Conservation (phyloP, 2,888 invertebrate genomes). For the Tinea semifulvella region DNA sequence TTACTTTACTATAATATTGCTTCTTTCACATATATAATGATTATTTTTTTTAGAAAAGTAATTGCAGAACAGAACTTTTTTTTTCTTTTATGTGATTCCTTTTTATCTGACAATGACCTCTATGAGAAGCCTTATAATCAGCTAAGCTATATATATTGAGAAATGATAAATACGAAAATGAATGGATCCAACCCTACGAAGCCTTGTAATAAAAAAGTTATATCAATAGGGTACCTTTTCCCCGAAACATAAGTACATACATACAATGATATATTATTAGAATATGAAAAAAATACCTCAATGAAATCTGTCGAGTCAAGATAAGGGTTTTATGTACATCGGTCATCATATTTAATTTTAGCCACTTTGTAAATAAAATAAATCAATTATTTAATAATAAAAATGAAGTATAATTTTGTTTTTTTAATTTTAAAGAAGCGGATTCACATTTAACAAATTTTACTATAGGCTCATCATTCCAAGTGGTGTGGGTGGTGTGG, state of each 20-base stretch:
- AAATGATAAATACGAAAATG: slow-evolving; percentile 7
- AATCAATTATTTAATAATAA: too few relatives aligned
- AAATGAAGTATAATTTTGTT: too few relatives aligned
- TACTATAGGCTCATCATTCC: too few relatives aligned
- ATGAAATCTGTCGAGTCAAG: slow-evolving; percentile 18
- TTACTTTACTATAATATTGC: too few relatives aligned
- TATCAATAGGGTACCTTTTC: background rate
- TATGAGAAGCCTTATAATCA: background rate
- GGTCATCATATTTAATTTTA: slow-evolving; percentile 7
- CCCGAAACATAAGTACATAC: too few relatives aligned
- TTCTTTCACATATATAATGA: too few relatives aligned
- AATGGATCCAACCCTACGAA: slow-evolving; percentile 5
- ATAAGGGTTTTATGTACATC: background rate
- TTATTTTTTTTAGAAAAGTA: too few relatives aligned
- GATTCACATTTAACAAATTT: too few relatives aligned
- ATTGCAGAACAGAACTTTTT: too few relatives aligned
- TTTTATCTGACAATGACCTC: slow-evolving; percentile 5
- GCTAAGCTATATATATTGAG: background rate
- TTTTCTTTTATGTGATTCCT: too few relatives aligned
- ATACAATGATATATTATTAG: background rate
- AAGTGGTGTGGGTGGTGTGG: too few relatives aligned
- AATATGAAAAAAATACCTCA: slow-evolving; percentile 18
- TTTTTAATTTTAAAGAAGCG: too few relatives aligned
- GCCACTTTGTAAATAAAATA: background rate
- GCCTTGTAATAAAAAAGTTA: slow-evolving; percentile 1